Percentiles rank a stretch among this genome's conserved stretches.
Conservation (phyloP, 1,140 invertebrate genomes). For the Scaptomyza hsui region DNA sequence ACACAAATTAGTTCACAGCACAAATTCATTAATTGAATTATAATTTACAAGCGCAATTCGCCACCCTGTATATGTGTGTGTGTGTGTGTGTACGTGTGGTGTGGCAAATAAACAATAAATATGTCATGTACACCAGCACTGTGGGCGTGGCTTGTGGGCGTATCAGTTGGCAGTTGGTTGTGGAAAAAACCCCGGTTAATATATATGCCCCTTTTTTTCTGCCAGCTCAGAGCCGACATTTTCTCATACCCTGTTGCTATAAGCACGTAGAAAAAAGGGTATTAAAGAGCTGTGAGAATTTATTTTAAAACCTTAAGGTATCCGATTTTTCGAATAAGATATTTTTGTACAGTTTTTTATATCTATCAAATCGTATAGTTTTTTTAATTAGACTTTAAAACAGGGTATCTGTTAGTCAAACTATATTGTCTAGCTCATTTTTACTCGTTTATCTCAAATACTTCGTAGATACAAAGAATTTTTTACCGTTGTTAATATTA, state of each 20-base stretch:
- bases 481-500: neutral
- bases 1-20: conserved; percentile 60
- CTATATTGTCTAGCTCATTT: neutral
- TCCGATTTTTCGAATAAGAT: too few species aligned
- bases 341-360: neutral
- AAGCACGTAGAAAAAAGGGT: neutral
- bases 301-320: neutral
- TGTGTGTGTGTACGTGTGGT: conserved; percentile 3
- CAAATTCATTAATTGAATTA: conserved; percentile 73
- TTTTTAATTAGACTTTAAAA: neutral
- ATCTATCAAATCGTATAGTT: neutral
- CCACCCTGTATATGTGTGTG: too few species aligned
- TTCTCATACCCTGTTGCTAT: conserved; percentile 4
- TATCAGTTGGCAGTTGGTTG: too few species aligned
- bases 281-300: neutral
- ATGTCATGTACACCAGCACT: conserved; percentile 36
- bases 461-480: conserved; percentile 27
- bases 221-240: neutral
- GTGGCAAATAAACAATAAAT: conserved; percentile 46
- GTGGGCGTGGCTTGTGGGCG: conserved; percentile 16
- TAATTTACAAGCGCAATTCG: conserved; percentile 49
- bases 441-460: conserved; percentile 28
- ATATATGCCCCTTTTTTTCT: neutral
- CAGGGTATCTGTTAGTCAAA: neutral
- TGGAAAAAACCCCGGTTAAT: too few species aligned